Conservation (phyloP, 2,888 invertebrate genomes). For the Hyppa rectilinea region DNA sequence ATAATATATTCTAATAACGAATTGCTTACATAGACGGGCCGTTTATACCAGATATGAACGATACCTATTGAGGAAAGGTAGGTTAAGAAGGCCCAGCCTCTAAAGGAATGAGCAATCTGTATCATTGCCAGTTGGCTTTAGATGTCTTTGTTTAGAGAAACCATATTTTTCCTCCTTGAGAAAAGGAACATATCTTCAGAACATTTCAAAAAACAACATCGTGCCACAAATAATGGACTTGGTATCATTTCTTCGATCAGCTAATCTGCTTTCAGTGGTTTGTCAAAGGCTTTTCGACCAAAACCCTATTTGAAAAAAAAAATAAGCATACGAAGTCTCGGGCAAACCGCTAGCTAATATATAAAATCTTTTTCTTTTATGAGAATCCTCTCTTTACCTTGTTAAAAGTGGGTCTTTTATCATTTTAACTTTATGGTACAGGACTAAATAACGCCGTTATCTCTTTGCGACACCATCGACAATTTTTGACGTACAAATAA, state of each 20-base stretch:
- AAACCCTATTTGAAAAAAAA: background rate
- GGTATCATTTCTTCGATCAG: background rate
- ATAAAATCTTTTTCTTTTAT: background rate
- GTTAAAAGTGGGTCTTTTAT: conserved; percentile 33
- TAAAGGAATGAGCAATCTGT: background rate
- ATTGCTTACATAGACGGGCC: conserved; percentile 51
- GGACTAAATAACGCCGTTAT: conserved; percentile 53
- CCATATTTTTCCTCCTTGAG: background rate
- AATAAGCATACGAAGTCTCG: too few relatives aligned
- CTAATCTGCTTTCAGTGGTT: background rate
- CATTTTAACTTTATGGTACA: background rate
- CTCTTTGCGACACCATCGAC: conserved; percentile 58
- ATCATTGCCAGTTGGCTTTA: background rate
- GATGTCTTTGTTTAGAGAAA: background rate
- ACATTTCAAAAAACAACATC: background rate
- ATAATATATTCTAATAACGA: conserved; percentile 57
- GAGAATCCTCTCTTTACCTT: background rate
- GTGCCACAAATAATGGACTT: background rate
- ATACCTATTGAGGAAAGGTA: background rate
- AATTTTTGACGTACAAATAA: conserved; percentile 54
- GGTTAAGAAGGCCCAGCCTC: conserved; percentile 28
- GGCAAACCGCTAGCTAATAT: background rate
- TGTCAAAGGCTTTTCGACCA: background rate
- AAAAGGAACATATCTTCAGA: background rate
- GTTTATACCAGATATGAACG: conserved; percentile 46